Evolutionary conservation across 2,888 invertebrate genomes (phyloP), one percentile per base, ranked within the genome.

Genomic region (Oscheius onirici): DNA sequence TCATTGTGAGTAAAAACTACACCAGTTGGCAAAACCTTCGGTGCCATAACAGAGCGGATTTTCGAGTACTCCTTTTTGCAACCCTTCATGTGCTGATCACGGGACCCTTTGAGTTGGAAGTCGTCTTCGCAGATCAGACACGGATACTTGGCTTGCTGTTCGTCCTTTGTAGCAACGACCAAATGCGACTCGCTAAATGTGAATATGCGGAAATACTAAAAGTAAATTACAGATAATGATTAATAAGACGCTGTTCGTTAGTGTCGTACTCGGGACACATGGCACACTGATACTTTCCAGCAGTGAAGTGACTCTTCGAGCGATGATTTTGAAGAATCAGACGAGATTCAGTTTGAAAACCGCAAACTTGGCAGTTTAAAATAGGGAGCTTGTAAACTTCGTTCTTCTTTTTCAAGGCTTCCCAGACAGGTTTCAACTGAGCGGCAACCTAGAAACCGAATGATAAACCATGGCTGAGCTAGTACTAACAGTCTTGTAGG

Each of bases 361-460:
- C 80, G 69, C 86, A 86, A n/a, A 80, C 73, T 28, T 70, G 72
- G 72, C 86, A 86, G 8, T 71, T 72, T 3, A 66, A 63, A 49
- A 74, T 58, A 60, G 80, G 80, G 44, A 81, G 60, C 55, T 84
- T 84, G 76, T 84, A 87, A 11, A 82, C 80, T 52, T 82, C 82
- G 65, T 86, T 86, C 70, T 80, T 81, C 69, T 77, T 75, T 67
- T 79, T 78, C 44, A 86, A 71, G 0, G 77, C 72, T 55, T 86
- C 83, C 86, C 85, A 86, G 17, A 87, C 85, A 11, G 86, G 86
- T 60, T 83, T 83, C 58, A 86, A 71, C 55, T 86, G 86, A 8
- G 83, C 82, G 11, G 86, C 86, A 6, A 86, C 86, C 81, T 84
- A 34, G n/a, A n/a, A n/a, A n/a, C n/a, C n/a, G n/a, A n/a, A n/a